phyloP scores from a whole-genome alignment of 2,888 invertebrate species.

The Ditula angustiorana region DNA sequence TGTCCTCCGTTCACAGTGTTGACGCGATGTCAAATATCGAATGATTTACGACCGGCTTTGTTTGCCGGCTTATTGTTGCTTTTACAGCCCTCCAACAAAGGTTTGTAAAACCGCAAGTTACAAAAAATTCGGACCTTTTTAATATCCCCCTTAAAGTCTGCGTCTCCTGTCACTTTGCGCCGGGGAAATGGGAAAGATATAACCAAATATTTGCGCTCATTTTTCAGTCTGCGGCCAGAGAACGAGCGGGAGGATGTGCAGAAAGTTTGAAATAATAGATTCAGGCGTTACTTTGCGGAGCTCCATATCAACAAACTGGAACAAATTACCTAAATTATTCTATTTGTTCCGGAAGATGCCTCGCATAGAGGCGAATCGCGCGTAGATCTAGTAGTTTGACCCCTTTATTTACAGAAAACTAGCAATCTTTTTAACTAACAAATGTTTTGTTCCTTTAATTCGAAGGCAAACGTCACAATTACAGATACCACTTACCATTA shows the following conservation, averaged over 20 bases:
- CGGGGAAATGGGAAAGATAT: conserved; percentile 35
- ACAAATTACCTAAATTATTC: no score
- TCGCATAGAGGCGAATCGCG: no score
- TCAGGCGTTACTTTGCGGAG: no score
- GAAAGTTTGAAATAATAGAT: no score
- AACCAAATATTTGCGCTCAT: conserved; percentile 51
- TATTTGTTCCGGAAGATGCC: no score
- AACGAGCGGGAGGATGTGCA: not conserved
- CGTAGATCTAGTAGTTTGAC: no score
- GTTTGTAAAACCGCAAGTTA: conserved; percentile 38
- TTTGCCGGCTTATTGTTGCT: conserved; percentile 37
- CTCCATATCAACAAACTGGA: no score
- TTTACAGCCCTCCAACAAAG: conserved; percentile 37
- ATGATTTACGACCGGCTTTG: conserved; percentile 38
- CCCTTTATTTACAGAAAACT: no score
- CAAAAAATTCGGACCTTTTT: conserved; percentile 34
- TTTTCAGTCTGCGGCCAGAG: conserved; percentile 57
- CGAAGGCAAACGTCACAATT: no score
- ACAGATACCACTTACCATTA: no score
- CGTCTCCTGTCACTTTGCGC: conserved; percentile 36
- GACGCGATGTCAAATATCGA: conserved; percentile 40
- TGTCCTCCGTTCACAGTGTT: conserved; percentile 34
- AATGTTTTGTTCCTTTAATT: no score
- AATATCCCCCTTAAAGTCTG: conserved; percentile 37
- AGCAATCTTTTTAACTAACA: no score